phyloP scores from a whole-genome alignment of 1,140 invertebrate genomes.

The Megalopta genalis region DNA sequence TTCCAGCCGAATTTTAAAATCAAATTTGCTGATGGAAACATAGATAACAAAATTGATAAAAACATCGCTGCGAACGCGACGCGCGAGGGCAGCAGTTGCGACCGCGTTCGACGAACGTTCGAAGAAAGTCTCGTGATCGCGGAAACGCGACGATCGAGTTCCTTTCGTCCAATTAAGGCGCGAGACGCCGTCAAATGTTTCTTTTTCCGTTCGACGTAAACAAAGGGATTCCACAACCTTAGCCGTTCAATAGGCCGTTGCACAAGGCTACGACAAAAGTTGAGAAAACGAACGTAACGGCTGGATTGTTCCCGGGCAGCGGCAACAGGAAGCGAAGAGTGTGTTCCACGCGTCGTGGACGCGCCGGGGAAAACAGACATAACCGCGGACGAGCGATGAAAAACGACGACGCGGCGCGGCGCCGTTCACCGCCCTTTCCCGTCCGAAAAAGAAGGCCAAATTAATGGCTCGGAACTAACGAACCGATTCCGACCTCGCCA shows the following conservation, averaged over 20 bases:
- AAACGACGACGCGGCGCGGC: neutral
- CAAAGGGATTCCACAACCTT: neutral
- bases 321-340: constrained; percentile 4
- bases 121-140: too few species aligned
- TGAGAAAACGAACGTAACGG: constrained; percentile 21
- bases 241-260: neutral
- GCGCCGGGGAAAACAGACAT: neutral
- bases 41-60: too few species aligned
- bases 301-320: neutral
- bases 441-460: constrained; percentile 10
- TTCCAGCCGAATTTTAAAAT: too few species aligned
- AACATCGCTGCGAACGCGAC: too few species aligned
- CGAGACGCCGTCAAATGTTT: too few species aligned
- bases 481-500: constrained; percentile 4
- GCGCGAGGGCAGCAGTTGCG: too few species aligned
- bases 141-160: too few species aligned
- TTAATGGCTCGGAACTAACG: constrained; percentile 51
- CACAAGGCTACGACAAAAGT: neutral
- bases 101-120: too few species aligned
- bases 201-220: too few species aligned
- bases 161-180: too few species aligned
- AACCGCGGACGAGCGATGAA: neutral
- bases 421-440: neutral
- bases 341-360: neutral
- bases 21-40: too few species aligned